Percentiles rank a stretch among this genome's conserved stretches.
phyloP scores from a whole-genome alignment of 1,140 invertebrate species.

The Rhynchophorus ferrugineus region DNA sequence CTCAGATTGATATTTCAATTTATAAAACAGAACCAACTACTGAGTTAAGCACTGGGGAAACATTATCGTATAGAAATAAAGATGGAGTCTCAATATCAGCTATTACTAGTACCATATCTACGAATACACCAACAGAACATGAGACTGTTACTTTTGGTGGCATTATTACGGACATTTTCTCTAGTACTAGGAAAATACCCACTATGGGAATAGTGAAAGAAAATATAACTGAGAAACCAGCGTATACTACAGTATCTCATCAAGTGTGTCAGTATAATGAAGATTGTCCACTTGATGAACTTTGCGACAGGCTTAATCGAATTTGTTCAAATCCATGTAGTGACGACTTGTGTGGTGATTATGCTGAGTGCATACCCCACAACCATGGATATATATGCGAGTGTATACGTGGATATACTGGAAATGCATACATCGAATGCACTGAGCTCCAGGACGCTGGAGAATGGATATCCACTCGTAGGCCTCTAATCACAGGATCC shows the following conservation, averaged over 20 bases:
- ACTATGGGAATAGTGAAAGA: background rate
- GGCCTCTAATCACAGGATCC: no score
- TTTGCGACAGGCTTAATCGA: constrained; percentile 72
- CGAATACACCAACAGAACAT: background rate
- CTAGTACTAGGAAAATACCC: background rate
- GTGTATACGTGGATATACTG: constrained; percentile 66
- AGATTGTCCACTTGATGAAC: constrained; percentile 71
- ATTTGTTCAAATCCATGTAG: constrained; percentile 74
- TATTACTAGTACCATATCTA: background rate
- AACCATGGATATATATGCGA: constrained; percentile 71
- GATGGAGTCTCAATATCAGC: constrained; percentile 3
- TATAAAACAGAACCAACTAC: background rate
- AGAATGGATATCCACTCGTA: no score
- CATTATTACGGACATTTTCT: no score
- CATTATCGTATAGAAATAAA: constrained; percentile 6
- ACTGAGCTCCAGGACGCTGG: no score
- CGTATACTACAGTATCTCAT: background rate
- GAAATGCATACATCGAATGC: constrained; percentile 58
- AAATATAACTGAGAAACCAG: background rate
- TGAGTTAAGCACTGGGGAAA: background rate
- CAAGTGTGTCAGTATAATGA: constrained; percentile 81
- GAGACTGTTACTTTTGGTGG: no score
- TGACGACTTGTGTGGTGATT: constrained; percentile 71
- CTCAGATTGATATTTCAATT: background rate
- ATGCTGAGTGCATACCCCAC: constrained; percentile 67